Percentiles rank a stretch among this genome's conserved stretches.
Evolutionary conservation across 1,140 invertebrate genomes (phyloP).

Genomic region (Onthophagus taurus): DNA sequence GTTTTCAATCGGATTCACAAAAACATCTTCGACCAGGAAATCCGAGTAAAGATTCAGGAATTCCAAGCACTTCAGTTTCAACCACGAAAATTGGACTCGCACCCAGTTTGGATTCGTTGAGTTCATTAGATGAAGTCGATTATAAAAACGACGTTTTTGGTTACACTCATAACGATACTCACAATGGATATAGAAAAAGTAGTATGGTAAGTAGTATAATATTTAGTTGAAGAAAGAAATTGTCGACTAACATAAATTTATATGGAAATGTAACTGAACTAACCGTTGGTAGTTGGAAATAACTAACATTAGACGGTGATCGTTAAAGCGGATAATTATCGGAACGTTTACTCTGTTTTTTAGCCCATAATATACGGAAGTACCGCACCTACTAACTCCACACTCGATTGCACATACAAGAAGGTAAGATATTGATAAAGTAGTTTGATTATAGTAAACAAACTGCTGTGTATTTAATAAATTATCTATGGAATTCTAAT

Average conservation of each 20-base stretch:
- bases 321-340: background rate
- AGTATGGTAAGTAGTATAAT: slow-evolving; percentile 13
- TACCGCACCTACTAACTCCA: slow-evolving; percentile 34
- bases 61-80: slow-evolving; percentile 29
- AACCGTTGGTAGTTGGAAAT: too few species aligned
- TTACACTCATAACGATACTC: too few species aligned
- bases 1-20: slow-evolving; percentile 32
- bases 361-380: slow-evolving; percentile 38
- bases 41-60: slow-evolving; percentile 35
- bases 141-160: slow-evolving; percentile 26
- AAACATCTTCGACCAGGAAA: slow-evolving; percentile 17
- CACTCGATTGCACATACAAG: slow-evolving; percentile 36
- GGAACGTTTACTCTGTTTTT: slow-evolving; percentile 21
- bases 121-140: slow-evolving; percentile 37
- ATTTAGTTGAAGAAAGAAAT: too few species aligned
- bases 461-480: too few species aligned
- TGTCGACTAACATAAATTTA: too few species aligned
- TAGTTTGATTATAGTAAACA: slow-evolving; percentile 1
- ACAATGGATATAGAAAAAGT: slow-evolving; percentile 25
- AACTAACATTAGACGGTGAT: too few species aligned
- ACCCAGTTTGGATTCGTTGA: slow-evolving; percentile 33
- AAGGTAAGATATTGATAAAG: slow-evolving; percentile 28
- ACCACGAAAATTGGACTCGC: slow-evolving; percentile 34
- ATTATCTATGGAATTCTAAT: too few species aligned
- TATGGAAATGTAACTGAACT: too few species aligned